Evolutionary conservation across 2,113 vertebrate species (phyloP).

Genomic region (Elgaria multicarinata): DNA sequence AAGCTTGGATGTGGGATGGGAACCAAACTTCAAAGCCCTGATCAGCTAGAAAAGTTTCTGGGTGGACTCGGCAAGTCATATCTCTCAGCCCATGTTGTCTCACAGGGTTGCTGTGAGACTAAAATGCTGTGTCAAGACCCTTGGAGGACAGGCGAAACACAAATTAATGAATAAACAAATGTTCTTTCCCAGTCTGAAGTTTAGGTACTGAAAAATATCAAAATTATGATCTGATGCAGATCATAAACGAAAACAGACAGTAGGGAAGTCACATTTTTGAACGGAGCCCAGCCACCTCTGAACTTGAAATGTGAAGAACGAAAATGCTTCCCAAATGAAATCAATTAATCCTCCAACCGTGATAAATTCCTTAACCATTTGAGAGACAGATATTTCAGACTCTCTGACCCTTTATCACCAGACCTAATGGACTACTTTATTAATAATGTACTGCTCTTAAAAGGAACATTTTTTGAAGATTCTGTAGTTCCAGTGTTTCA

Average conservation of each 20-base stretch:
- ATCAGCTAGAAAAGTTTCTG: not conserved
- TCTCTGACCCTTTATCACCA: slow-evolving; percentile 81
- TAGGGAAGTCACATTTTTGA: slow-evolving; percentile 52
- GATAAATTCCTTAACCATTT: slow-evolving; percentile 82
- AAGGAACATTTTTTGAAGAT: slow-evolving; percentile 78
- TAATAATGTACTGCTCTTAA: slow-evolving; percentile 86
- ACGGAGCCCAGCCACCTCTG: slow-evolving; percentile 65
- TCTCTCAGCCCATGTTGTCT: not conserved
- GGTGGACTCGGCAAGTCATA: not conserved
- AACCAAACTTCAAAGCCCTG: not conserved
- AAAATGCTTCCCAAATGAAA: slow-evolving; percentile 80
- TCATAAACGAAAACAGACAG: slow-evolving; percentile 58
- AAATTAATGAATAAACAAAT: not conserved
- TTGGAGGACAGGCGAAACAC: not conserved
- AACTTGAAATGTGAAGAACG: slow-evolving; percentile 73
- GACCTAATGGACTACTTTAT: slow-evolving; percentile 87
- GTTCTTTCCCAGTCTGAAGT: slow-evolving; percentile 44
- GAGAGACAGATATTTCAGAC: slow-evolving; percentile 79
- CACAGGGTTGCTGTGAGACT: not conserved
- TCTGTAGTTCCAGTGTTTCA: slow-evolving; percentile 79
- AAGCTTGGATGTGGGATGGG: not conserved
- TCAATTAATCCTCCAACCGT: slow-evolving; percentile 84
- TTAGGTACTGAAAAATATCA: not conserved
- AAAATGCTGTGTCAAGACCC: not conserved
- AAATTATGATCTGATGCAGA: not conserved